These are phyloP conservation scores for Egretta garzetta DNA, from an alignment of 2,113 vertebrate species.

Conservation along the genomic window DNA sequence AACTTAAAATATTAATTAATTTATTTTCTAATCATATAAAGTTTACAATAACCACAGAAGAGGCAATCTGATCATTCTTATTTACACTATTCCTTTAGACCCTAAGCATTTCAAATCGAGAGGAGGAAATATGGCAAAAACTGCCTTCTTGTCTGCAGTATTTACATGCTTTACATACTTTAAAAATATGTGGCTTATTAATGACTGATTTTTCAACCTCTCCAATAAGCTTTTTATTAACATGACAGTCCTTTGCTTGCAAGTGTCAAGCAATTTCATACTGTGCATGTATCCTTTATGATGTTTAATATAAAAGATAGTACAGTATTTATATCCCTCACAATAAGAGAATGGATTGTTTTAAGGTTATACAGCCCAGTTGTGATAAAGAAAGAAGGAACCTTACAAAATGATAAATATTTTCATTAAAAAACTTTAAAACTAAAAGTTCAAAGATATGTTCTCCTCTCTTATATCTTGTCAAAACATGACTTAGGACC, in stretches of 20 bases:
- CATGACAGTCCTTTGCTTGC: slow-evolving; percentile 65
- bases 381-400: slow-evolving; percentile 80
- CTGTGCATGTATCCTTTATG: slow-evolving; percentile 58
- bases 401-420: slow-evolving; percentile 85
- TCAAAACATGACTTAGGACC: slow-evolving; percentile 95
- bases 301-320: slow-evolving; percentile 77
- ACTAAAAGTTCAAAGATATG: slow-evolving; percentile 83
- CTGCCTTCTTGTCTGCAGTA: slow-evolving; percentile 59
- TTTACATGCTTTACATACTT: slow-evolving; percentile 76
- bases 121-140: slow-evolving; percentile 62
- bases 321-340: slow-evolving; percentile 77
- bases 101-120: background rate
- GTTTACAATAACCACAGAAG: background rate
- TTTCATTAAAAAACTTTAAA: slow-evolving; percentile 88
- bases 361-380: slow-evolving; percentile 74
- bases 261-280: slow-evolving; percentile 50
- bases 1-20: background rate
- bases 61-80: background rate
- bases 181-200: slow-evolving; percentile 80
- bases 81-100: slow-evolving; percentile 38
- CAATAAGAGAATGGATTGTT: slow-evolving; percentile 79
- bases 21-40: background rate
- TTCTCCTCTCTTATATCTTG: slow-evolving; percentile 84
- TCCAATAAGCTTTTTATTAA: slow-evolving; percentile 73
- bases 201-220: slow-evolving; percentile 71